These are phyloP conservation scores for Berghia stephanieae DNA, from an alignment of 1,140 invertebrate genomes.

Conservation along the genomic window DNA sequence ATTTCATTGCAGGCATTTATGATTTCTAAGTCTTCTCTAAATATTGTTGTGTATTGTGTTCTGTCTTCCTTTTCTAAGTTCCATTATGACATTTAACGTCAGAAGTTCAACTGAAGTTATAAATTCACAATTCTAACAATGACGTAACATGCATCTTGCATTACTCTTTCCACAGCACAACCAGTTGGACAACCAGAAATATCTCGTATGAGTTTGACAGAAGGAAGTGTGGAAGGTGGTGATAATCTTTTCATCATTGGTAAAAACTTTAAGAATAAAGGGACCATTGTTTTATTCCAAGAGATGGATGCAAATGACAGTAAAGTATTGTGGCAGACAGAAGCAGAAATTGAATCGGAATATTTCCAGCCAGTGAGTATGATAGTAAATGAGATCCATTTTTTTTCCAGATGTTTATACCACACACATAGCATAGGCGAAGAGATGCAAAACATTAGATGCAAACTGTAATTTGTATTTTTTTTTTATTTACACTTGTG, in stretches of 20 bases:
- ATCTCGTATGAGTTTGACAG: slow-evolving; percentile 87
- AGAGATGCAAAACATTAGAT: not conserved
- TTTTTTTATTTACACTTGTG: not conserved
- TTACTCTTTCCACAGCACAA: slow-evolving; percentile 77
- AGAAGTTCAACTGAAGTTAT: too few species aligned
- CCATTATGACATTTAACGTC: too few species aligned
- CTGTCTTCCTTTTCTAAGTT: too few species aligned
- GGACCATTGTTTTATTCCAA: slow-evolving; percentile 88
- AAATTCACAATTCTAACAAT: too few species aligned
- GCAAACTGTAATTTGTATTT: not conserved
- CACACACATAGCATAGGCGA: too few species aligned
- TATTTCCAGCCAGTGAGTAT: slow-evolving; percentile 66
- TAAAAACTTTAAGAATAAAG: slow-evolving; percentile 92
- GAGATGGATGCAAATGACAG: slow-evolving; percentile 70
- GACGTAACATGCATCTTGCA: too few species aligned
- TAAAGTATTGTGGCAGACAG: slow-evolving; percentile 62
- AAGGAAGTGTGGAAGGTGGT: slow-evolving; percentile 82
- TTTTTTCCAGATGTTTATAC: too few species aligned
- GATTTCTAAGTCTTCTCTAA: too few species aligned
- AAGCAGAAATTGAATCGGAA: slow-evolving; percentile 67
- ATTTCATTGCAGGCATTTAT: too few species aligned
- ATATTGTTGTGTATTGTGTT: too few species aligned
- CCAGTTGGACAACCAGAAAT: slow-evolving; percentile 95
- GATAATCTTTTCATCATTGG: slow-evolving; percentile 91
- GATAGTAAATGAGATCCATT: slow-evolving; percentile 7